These are phyloP conservation scores for Mustela lutreola DNA, from an alignment of 2,113 vertebrate species.

Conservation along the genomic window DNA sequence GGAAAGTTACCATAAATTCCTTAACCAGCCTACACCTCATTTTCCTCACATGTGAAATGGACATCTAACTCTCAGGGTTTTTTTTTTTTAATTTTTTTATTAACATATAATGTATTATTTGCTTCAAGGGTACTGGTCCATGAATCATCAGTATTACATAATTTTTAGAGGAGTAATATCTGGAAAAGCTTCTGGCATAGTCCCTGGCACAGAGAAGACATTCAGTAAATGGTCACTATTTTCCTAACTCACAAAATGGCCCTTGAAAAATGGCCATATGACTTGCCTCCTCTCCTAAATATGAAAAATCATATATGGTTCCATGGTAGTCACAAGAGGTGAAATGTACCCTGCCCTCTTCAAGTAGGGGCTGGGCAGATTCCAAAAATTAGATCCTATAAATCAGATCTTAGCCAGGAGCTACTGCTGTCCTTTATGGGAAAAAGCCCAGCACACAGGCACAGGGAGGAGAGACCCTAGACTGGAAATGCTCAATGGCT, in stretches of 20 bases:
- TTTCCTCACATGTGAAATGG: background rate
- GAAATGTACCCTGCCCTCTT: background rate
- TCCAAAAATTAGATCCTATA: conserved; percentile 14
- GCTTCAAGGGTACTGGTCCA: no score
- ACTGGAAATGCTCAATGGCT: background rate
- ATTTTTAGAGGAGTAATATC: background rate
- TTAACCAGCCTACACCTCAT: background rate
- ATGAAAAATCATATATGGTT: background rate
- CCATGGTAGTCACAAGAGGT: background rate
- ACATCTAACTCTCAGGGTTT: background rate
- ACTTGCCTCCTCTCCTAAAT: background rate
- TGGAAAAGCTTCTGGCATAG: background rate
- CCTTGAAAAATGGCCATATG: background rate
- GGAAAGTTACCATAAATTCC: background rate
- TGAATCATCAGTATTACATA: no score
- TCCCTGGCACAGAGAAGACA: background rate
- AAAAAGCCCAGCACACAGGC: background rate
- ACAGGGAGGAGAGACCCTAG: background rate
- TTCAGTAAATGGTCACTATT: conserved; percentile 15
- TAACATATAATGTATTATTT: no score
- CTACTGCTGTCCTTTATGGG: background rate
- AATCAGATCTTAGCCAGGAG: background rate
- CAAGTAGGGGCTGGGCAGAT: background rate
- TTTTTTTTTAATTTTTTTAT: no score
- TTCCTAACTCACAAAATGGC: background rate